Evolutionary conservation across 2,888 invertebrate species (phyloP), one percentile per base, ranked within the genome.

Genomic region (Noctua comes): DNA sequence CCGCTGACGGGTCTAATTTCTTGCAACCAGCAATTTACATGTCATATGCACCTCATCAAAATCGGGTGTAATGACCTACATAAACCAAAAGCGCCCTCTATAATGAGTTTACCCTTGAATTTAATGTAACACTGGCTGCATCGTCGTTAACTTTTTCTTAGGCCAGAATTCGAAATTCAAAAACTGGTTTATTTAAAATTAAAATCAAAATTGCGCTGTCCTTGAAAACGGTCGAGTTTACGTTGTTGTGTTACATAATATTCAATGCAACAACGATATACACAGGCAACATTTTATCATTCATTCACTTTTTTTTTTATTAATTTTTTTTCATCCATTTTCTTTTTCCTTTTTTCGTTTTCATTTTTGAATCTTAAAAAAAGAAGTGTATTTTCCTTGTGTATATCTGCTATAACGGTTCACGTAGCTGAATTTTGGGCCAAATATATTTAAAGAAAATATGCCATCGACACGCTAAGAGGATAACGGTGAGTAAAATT

Each of bases 91-190:
- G 8, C 48, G 27, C 31, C 43, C 18, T 51, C 11, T 57, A 27
- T 83, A 78, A 70, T 66, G 65, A 66, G 18, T 83, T 59, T 70
- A 36, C 36, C 80, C 84, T 83, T 80, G 84, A 78, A 78, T 78
- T 66, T 69, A 66, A 78, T 57, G 57, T 27, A 69, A 77, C 69
- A 83, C 27, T 77, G 78, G 24, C 43, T 57, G 65, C 31, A 27
- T 36, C 51, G 51, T 83, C 64, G 57, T 70, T 48, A 57, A 69
- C 27, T 80, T 80, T 80, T 80, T 80, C 31, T 69, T 46, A 46
- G 54, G 16, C 27, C 51, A n/a, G 40, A 66, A 78, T 78, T 65
- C n/a, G 54, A 54, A 40, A 24, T 62, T 65, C 31, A 36, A 65
- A 51, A 83, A 83, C 79, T 7, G 40, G 80, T 78, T 84, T 43